phyloP scores from a whole-genome alignment of 2,113 vertebrate genomes.

The Chloropsis hardwickii region DNA sequence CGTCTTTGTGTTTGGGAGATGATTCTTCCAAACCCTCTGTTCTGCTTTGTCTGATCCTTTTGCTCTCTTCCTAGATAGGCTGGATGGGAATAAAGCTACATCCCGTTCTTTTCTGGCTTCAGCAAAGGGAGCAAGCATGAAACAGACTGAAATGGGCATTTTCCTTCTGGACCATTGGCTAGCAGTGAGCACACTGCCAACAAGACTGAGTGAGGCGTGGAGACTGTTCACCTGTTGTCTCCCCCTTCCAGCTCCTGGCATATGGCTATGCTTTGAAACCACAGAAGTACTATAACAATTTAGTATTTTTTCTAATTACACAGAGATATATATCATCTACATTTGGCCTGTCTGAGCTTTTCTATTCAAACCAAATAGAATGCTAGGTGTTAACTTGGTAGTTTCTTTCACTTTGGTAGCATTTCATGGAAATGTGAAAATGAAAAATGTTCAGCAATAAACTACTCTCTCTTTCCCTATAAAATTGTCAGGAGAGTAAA shows the following conservation, averaged over 20 bases:
- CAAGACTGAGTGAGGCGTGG: not conserved
- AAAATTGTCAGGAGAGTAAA: slow-evolving; percentile 65
- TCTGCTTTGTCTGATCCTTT: not conserved
- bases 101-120: not conserved
- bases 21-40: not conserved
- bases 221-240: not conserved
- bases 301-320: not conserved
- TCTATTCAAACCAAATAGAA: not conserved
- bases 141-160: not conserved
- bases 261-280: not conserved
- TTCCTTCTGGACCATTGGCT: not conserved
- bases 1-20: not conserved
- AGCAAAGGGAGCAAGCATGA: not conserved
- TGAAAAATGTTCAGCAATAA: slow-evolving; percentile 18
- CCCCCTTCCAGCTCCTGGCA: not conserved
- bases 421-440: slow-evolving; percentile 52
- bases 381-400: not conserved
- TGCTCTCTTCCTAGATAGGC: not conserved
- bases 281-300: not conserved
- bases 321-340: not conserved
- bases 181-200: rapidly evolving
- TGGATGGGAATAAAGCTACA: not conserved
- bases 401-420: not conserved
- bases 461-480: slow-evolving; percentile 45
- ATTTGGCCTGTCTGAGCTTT: not conserved